phyloP scores from a whole-genome alignment of 2,797 vertebrate genomes.

The Pangasius krempfi region DNA sequence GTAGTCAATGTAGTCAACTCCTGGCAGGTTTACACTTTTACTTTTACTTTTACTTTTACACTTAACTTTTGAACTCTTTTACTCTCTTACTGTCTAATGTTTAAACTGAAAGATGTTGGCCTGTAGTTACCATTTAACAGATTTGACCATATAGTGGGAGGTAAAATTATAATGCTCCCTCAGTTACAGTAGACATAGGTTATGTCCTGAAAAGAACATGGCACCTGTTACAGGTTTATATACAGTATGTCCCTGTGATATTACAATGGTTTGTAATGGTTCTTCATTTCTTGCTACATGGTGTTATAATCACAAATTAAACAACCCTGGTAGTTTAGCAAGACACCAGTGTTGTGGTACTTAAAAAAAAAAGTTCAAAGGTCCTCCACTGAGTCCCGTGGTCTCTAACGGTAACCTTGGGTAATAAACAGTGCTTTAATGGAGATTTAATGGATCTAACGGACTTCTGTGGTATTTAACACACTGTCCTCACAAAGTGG shows the following conservation, averaged over 20 bases:
- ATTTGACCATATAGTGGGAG: not conserved
- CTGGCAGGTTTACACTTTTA: not conserved
- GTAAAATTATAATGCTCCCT: not conserved
- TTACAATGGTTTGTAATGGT: not conserved
- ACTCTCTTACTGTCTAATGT: constrained; percentile 16
- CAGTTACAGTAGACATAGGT: not conserved
- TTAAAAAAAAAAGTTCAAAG: not conserved
- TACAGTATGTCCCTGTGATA: not conserved
- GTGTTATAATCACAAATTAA: not conserved
- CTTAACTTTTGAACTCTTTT: constrained; percentile 6
- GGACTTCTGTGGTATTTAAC: not conserved
- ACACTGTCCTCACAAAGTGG: no score
- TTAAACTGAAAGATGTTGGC: not conserved
- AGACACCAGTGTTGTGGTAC: not conserved
- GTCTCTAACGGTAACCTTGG: not conserved
- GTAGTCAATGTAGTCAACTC: not conserved
- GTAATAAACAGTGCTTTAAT: not conserved
- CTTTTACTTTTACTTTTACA: no score
- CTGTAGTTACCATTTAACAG: constrained; percentile 10
- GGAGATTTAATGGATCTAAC: not conserved
- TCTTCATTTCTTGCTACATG: not conserved
- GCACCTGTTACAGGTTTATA: no score
- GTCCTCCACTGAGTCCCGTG: not conserved
- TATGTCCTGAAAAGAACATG: not conserved
- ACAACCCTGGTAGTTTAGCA: not conserved